Evolutionary conservation across 30 jellyfish, hydroid and myxozoan genomes (phyloP), one percentile per base, ranked within the genome.

Genomic region (Hydractinia symbiolongicarpus): DNA sequence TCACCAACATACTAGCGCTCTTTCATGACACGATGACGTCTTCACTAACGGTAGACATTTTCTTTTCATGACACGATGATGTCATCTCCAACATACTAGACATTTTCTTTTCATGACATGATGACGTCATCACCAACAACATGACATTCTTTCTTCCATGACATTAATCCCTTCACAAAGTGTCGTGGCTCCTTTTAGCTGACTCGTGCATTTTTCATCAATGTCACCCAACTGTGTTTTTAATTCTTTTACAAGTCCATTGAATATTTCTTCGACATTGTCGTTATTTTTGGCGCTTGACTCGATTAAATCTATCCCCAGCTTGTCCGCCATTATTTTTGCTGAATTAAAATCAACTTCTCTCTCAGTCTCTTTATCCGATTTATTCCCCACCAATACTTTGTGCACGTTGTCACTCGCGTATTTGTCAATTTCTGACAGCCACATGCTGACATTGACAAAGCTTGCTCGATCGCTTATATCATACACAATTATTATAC

Each of bases 291-390:
- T 88, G 16, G 96, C 96, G 64, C 96, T 88, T 30, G 96, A 62
- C 66, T 88, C 96, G 57, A 88, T 17, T 62, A 70, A 88, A 30
- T 40, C 61, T 14, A 88, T 69, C 4, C 88, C 91, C 61, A 88
- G 78, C 60, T 80, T 78, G 17, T 88, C 96, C 8, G 96, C 84
- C 50, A 88, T 83, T 54, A 80, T 72, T 50, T 73, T 61, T 6
- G 96, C 96, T 16, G 90, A 90, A 19, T 83, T 86, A 61, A 50
- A 55, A 30, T 88, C 96, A 56, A 88, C 96, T 61, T 88, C 90
- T 55, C 96, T 56, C 66, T 88, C 94, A 6, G 16, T 62, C 54
- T 61, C 79, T 30, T 30, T 30, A 61, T 88, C 96, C 57, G 89
- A 81, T 83, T 88, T 88, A 53, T 83, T 88, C 40, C 96, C 96